phyloP scores from a whole-genome alignment of 2,888 invertebrate species.

The Lasioglossum marginatum region DNA sequence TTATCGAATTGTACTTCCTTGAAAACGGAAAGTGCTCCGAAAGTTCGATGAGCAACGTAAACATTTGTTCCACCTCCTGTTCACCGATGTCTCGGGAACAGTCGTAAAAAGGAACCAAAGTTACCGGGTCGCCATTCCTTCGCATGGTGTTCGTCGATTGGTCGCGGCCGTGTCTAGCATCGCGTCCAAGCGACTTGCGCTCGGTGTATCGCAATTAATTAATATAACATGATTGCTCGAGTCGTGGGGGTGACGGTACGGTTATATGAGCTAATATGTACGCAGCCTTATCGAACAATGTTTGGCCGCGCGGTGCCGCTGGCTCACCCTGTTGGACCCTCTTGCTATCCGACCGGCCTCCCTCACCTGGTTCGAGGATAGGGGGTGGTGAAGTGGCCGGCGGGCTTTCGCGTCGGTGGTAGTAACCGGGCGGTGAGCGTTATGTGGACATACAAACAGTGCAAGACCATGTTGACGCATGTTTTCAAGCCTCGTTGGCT shows the following conservation, averaged over 20 bases:
- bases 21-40: not conserved
- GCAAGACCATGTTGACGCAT: conserved; percentile 87
- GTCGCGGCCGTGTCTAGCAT: not conserved
- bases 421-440: conserved; percentile 79
- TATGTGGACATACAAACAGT: conserved; percentile 85
- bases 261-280: conserved; percentile 81
- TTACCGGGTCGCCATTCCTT: not conserved
- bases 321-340: conserved; percentile 58
- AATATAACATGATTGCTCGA: conserved; percentile 72
- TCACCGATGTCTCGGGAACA: not conserved
- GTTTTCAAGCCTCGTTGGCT: conserved; percentile 87
- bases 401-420: conserved; percentile 67
- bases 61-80: too few species aligned
- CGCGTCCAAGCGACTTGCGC: not conserved
- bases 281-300: conserved; percentile 83
- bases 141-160: not conserved
- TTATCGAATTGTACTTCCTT: not conserved
- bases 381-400: conserved; percentile 72
- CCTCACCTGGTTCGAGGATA: conserved; percentile 58
- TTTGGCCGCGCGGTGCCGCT: conserved; percentile 75
- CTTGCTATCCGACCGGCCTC: conserved; percentile 59
- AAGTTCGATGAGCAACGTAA: too few species aligned
- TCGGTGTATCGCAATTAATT: conserved; percentile 66
- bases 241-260: conserved; percentile 70
- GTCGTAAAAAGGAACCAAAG: not conserved